Conservation (phyloP, 1,140 invertebrate genomes). For the Bicyclus anynana region DNA sequence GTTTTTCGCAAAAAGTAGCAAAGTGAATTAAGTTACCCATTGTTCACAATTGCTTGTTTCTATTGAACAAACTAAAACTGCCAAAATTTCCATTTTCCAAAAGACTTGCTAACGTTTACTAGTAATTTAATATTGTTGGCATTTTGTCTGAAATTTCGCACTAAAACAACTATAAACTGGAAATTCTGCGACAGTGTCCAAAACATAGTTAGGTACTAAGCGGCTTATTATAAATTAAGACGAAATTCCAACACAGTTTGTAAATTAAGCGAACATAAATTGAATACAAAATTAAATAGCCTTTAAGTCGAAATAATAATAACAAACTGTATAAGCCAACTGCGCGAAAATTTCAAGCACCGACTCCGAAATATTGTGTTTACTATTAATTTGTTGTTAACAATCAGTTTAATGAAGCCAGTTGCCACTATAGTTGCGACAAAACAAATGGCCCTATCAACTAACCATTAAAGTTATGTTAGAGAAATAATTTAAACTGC, state of each 20-base stretch:
- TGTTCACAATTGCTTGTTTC: too few relatives aligned
- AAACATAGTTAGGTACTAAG: not conserved
- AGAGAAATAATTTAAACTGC: slow-evolving; percentile 33
- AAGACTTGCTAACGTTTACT: too few relatives aligned
- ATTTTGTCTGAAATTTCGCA: not conserved
- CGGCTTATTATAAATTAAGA: not conserved
- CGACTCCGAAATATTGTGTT: slow-evolving; percentile 25
- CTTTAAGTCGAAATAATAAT: slow-evolving; percentile 27
- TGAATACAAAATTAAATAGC: slow-evolving; percentile 3
- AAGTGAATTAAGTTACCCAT: too few relatives aligned
- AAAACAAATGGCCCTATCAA: slow-evolving; percentile 41
- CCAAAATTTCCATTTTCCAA: too few relatives aligned
- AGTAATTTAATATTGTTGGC: not conserved
- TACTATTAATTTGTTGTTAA: slow-evolving; percentile 17
- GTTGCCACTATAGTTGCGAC: slow-evolving; percentile 35
- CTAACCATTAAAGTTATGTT: slow-evolving; percentile 33
- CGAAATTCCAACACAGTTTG: not conserved
- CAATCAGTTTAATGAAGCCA: slow-evolving; percentile 34
- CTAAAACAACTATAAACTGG: not conserved
- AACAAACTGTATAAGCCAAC: slow-evolving; percentile 26
- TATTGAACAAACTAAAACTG: too few relatives aligned
- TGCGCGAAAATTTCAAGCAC: slow-evolving; percentile 23
- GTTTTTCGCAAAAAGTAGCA: too few relatives aligned
- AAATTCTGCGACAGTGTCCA: not conserved
- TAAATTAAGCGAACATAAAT: not conserved